Evolutionary conservation across 2,113 vertebrate species (phyloP).

Genomic region (Phrynosoma platyrhinos): DNA sequence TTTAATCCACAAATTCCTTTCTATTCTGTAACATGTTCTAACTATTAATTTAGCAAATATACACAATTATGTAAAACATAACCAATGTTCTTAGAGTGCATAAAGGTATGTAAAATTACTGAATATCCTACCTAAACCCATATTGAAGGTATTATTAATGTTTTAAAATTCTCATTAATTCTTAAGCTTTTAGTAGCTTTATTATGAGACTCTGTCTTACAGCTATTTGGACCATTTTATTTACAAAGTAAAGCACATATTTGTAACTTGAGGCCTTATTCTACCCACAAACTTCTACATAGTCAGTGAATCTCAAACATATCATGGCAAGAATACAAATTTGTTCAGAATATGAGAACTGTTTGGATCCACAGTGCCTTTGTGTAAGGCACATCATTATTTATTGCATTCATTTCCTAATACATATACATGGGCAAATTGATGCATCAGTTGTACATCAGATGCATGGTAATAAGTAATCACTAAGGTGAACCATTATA

Average conservation of each 20-base stretch:
- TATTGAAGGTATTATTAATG: conserved; percentile 26
- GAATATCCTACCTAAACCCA: conserved; percentile 48
- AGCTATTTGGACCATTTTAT: not conserved
- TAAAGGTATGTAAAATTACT: conserved; percentile 44
- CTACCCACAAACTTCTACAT: conserved; percentile 33
- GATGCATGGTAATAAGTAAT: conserved; percentile 49
- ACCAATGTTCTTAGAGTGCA: conserved; percentile 59
- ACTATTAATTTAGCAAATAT: conserved; percentile 59
- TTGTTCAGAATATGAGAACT: conserved; percentile 50
- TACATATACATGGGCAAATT: conserved; percentile 55
- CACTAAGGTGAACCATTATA: conserved; percentile 15
- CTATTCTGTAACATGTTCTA: conserved; percentile 44
- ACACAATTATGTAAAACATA: conserved; percentile 53
- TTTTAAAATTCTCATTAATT: conserved; percentile 50
- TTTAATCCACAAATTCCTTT: conserved; percentile 43
- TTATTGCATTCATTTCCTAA: conserved; percentile 49
- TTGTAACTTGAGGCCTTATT: conserved; percentile 32
- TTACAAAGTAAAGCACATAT: not conserved
- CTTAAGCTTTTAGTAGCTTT: conserved; percentile 44
- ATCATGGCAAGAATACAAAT: conserved; percentile 35
- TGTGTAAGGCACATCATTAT: conserved; percentile 63
- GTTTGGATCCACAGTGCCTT: conserved; percentile 63
- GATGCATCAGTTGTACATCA: not conserved
- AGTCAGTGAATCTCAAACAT: conserved; percentile 34
- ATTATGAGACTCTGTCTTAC: not conserved